Evolutionary conservation across 1,140 invertebrate species (phyloP), one percentile per base, ranked within the genome.

Genomic region (Eueides isabella): DNA sequence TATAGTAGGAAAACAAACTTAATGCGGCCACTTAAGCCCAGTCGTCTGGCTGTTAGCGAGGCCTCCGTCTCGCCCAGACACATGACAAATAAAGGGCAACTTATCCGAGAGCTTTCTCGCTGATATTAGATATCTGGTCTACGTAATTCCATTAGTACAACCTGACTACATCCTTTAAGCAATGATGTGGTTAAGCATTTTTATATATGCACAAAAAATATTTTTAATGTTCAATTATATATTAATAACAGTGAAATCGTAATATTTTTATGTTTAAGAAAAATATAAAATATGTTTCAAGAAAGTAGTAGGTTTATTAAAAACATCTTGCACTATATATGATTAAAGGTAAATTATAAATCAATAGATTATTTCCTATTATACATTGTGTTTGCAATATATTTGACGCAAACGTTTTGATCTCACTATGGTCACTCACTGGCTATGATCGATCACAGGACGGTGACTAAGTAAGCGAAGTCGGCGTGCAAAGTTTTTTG

Each of bases 1-100:
- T 88, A 75, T 84, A 76, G 72, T 84, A 80, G 75, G 80, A 84
- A 89, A 90, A 90, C 87, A 91, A 88, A 89, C 78, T 83, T 74
- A 80, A 84, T 77, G 80, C 76, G 63, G 80, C 80, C 86, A 87
- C 86, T 90, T 86, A 86, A 82, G 70, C 61, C 62, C 78, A 67
- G 78, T 74, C 82, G 80, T 81, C 80, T 77, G 71, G 71, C 63
- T 67, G 66, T 33, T 72, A 62, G 30, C 70, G 75, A 69, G 78
- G 67, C 74, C 74, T 78, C 77, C 74, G 63, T 67, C 76, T 67
- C 77, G 77, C 74, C 79, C 82, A 79, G 84, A 85, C 85, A 80
- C 63, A 82, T 68, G 82, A 82, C 85, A 85, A 86, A 87, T 81
- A 86, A 80, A 77, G 79, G 71, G 72, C 79, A 62, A 73, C 74